Percentiles rank a stretch among this genome's conserved stretches.
phyloP scores from a whole-genome alignment of 2,888 invertebrate species.

The Apodemia hepburni region DNA sequence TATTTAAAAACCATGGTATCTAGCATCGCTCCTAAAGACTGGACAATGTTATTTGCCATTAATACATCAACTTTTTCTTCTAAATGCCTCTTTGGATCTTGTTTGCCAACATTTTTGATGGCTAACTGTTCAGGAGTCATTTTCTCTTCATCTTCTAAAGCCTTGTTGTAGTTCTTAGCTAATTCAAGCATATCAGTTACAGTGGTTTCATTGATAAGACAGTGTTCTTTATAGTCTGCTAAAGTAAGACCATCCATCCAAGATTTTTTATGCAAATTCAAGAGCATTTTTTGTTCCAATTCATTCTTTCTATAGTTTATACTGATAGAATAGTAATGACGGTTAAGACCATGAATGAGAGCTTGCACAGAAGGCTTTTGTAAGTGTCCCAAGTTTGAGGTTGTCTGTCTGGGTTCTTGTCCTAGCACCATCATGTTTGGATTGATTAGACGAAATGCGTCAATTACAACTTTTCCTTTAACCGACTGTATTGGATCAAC shows the following conservation, averaged over 20 bases:
- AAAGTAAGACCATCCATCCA: constrained; percentile 98
- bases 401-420: constrained; percentile 99
- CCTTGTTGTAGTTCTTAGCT: constrained; percentile 98
- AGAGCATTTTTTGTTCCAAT: constrained; percentile 98
- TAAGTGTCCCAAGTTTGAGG: constrained; percentile 98
- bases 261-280: constrained; percentile 98
- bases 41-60: constrained; percentile 98
- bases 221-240: constrained; percentile 95
- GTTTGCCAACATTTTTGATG: constrained; percentile 99
- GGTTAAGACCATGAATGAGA: constrained; percentile 97
- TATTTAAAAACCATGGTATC: constrained; percentile 83
- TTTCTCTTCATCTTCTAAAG: constrained; percentile 98
- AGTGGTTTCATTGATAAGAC: constrained; percentile 94
- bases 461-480: constrained; percentile 99
- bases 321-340: constrained; percentile 99
- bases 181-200: constrained; percentile 98
- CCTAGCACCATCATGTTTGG: constrained; percentile 99
- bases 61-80: constrained; percentile 98
- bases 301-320: constrained; percentile 99
- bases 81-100: constrained; percentile 99
- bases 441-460: constrained; percentile 99
- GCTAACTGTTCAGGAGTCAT: constrained; percentile 99
- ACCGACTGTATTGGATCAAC: constrained; percentile 99
- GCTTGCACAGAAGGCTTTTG: constrained; percentile 99
- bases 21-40: constrained; percentile 98